Evolutionary conservation across 1,140 invertebrate species (phyloP), one percentile per base, ranked within the genome.

Genomic region (Maniola jurtina): DNA sequence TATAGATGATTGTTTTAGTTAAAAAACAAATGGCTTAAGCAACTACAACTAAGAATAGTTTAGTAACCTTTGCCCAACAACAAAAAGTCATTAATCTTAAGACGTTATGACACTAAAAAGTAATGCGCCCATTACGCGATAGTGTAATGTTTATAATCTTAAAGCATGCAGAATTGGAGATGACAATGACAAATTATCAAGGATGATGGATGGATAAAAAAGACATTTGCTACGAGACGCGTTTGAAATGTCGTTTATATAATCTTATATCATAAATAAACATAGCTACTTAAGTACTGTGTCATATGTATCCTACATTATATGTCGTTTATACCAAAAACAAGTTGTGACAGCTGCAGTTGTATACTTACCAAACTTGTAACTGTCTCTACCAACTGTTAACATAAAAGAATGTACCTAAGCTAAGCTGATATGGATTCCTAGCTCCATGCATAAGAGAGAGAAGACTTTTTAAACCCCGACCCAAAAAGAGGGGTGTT

Each of bases 151-250:
- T 57, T 73, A 64, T 58, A 68, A 67, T 71, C 57, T 71, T 64
- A 56, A 66, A 57, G 66, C 64, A 63, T 75, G 64, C 62, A 69
- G 64, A 70, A 72, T 75, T 71, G 71, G 61, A 65, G 64, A 73
- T 73, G 70, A 65, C 67, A 73, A 73, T 73, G 68, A 72, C 66
- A 67, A 64, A 73, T 73, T 69, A 64, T 47, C 16, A 52, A n/a
- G 40, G 38, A 61, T 55, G 58, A 66, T 61, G 59, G 64, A 66
- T 33, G 52, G 38, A 55, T 33, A 38, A 66, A 45, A 60, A 42
- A 15, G 61, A 55, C 52, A 33, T 63, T 62, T 33, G 42, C 35
- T 57, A 11, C 34, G 55, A 40, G 55, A 8, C 14, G n/a, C 15
- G 55, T 38, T 57, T 57, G 36, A 15, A 57, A 57, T 38, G 55